Base-by-base conservation (phyloP, 2,888 invertebrate species). In the Exocentrus adspersus region DNA sequence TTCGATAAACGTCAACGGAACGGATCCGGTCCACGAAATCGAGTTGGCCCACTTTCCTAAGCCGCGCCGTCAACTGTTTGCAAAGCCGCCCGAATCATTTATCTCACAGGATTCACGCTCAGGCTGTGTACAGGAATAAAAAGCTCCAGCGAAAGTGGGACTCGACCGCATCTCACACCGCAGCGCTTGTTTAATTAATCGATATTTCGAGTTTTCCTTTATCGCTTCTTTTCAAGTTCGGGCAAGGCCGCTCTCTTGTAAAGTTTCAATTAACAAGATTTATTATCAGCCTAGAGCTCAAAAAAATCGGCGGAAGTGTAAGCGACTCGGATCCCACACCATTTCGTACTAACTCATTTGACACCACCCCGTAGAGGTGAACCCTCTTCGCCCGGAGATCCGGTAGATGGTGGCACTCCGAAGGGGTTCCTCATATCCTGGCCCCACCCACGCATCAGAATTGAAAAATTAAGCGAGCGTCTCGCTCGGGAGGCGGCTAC, bases 71-170 rank as follows among this genome's bases (percentile, higher is more conserved):
- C 57, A 57, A 57, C 45, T 57, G 46, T 57, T 57, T 57, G 32
- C 46, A 43, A 21, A 57, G 46, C 57, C 20, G 57, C 28, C 28
- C 46, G 57, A 57, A 57, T 57, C 57, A 57, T 57, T 46, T 57
- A 57, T 57, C 57, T 57, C 43, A 57, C 57, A 57, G 46, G 46
- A 46, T 46, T 57, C 30, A 20, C 46, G 57, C 57, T 57, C 16
- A 17, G 32, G 14, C 57, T 57, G 46, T 19, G 30, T 14, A 19
- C 28, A 46, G 30, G 9, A n/a, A n/a, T n/a, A n/a, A n/a, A n/a
- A n/a, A n/a, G n/a, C n/a, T n/a, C n/a, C n/a, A n/a, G n/a, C n/a
- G n/a, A n/a, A n/a, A 46, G 45, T 46, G 46, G 14, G 46, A 46
- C 32, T 57, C 46, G 45, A 7, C 17, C 32, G 45, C 30, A n/a